Evolutionary conservation across 1,140 invertebrate genomes (phyloP).

Genomic region (Grapholita molesta): DNA sequence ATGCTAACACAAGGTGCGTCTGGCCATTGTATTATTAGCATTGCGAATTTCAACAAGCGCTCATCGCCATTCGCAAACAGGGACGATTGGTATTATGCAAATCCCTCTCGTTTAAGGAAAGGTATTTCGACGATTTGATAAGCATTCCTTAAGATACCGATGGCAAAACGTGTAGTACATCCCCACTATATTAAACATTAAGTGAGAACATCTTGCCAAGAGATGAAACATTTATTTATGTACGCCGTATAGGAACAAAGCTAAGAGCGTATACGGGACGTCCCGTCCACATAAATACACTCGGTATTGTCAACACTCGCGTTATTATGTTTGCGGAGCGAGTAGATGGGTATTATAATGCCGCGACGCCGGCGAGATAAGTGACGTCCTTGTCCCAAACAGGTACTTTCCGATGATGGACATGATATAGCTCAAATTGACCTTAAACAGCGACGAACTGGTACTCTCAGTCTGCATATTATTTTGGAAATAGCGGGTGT

Average conservation of each 20-base stretch:
- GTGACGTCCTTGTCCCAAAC: conserved; percentile 28
- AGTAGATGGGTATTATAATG: conserved; percentile 28
- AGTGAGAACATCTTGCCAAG: not conserved
- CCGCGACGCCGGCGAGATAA: conserved; percentile 32
- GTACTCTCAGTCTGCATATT: not conserved
- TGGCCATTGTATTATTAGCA: conserved; percentile 66
- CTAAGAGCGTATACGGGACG: conserved; percentile 15
- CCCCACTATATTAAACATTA: conserved; percentile 2
- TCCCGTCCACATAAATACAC: conserved; percentile 12
- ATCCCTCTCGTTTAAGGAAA: conserved; percentile 40
- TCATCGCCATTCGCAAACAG: conserved; percentile 52
- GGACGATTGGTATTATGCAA: conserved; percentile 49
- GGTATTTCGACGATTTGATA: conserved; percentile 34
- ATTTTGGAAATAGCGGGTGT: conserved; percentile 13
- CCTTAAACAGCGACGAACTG: conserved; percentile 24
- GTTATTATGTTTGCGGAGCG: conserved; percentile 43
- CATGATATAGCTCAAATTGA: conserved; percentile 29
- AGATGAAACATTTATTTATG: conserved; percentile 24
- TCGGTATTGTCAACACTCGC: conserved; percentile 34
- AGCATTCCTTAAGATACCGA: conserved; percentile 8
- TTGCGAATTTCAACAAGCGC: conserved; percentile 65
- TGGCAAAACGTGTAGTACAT: not conserved
- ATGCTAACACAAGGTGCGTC: conserved; percentile 49
- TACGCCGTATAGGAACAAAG: conserved; percentile 20
- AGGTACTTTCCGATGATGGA: conserved; percentile 22